Evolutionary conservation across 2,113 vertebrate genomes (phyloP).

Genomic region (Ceuthmochares aereus): DNA sequence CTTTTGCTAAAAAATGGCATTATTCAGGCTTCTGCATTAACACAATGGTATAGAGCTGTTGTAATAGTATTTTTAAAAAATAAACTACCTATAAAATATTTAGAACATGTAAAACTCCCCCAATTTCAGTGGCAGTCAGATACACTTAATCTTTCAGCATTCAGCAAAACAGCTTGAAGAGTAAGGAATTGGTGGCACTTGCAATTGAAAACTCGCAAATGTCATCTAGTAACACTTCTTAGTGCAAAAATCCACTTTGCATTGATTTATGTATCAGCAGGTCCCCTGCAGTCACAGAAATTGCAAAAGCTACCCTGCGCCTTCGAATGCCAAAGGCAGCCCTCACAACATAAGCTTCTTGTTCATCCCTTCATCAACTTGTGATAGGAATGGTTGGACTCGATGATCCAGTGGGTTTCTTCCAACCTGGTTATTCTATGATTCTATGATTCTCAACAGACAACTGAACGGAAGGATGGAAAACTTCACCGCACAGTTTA

Average conservation of each 20-base stretch:
- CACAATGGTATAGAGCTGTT: not conserved
- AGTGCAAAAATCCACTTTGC: not conserved
- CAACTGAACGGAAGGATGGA: not conserved
- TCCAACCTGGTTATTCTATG: too few species aligned
- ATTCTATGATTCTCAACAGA: too few species aligned
- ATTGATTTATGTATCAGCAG: slow-evolving; percentile 11
- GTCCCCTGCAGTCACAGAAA: not conserved
- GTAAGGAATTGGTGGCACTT: not conserved
- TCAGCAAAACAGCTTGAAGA: not conserved
- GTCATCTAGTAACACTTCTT: not conserved
- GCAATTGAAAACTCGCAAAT: not conserved
- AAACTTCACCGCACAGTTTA: not conserved
- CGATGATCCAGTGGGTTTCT: too few species aligned
- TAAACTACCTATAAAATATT: not conserved
- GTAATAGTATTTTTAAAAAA: not conserved
- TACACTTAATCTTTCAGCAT: not conserved
- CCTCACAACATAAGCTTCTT: not conserved
- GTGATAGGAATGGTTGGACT: too few species aligned
- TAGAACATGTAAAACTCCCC: not conserved
- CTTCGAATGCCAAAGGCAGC: not conserved
- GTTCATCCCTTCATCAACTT: not conserved
- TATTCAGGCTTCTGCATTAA: not conserved
- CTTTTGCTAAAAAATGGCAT: not conserved
- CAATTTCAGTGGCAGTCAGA: not conserved
- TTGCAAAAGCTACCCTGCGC: not conserved